These are phyloP conservation scores for Spialia ferax DNA, from an alignment of 2,888 invertebrate genomes.

Conservation along the genomic window DNA sequence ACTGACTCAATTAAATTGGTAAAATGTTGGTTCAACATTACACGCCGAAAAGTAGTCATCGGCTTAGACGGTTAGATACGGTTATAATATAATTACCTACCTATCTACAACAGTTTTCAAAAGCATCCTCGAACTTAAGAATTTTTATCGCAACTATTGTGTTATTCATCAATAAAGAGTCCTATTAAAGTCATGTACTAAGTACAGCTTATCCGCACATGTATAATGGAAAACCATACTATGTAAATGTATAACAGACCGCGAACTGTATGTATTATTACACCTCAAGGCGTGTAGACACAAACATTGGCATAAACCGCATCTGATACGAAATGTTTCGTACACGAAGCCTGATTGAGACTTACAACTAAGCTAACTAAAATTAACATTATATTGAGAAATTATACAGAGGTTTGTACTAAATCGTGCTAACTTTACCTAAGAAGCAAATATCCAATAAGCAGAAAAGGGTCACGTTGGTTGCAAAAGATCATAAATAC, in stretches of 20 bases:
- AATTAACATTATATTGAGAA: conserved; percentile 37
- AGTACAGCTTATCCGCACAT: neutral
- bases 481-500: conserved; percentile 28
- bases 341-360: conserved; percentile 20
- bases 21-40: neutral
- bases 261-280: conserved; percentile 1
- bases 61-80: too few species aligned
- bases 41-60: too few species aligned
- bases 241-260: neutral
- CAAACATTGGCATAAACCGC: conserved; percentile 17
- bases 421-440: conserved; percentile 35
- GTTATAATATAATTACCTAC: too few species aligned
- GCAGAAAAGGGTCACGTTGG: conserved; percentile 23
- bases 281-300: conserved; percentile 1
- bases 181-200: neutral
- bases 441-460: conserved; percentile 28
- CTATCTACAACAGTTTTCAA: too few species aligned
- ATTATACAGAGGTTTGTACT: conserved; percentile 32
- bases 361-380: conserved; percentile 22
- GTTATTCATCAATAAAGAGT: too few species aligned
- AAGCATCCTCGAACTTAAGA: too few species aligned
- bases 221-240: neutral
- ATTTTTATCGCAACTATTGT: too few species aligned
- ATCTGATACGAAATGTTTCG: conserved; percentile 27
- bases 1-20: neutral